Percentiles rank a stretch among this genome's conserved stretches.
These are phyloP conservation scores for Apostichopus parvimensis DNA, from an alignment of 35 echinoderm and acorn worm species.

Conservation along the genomic window DNA sequence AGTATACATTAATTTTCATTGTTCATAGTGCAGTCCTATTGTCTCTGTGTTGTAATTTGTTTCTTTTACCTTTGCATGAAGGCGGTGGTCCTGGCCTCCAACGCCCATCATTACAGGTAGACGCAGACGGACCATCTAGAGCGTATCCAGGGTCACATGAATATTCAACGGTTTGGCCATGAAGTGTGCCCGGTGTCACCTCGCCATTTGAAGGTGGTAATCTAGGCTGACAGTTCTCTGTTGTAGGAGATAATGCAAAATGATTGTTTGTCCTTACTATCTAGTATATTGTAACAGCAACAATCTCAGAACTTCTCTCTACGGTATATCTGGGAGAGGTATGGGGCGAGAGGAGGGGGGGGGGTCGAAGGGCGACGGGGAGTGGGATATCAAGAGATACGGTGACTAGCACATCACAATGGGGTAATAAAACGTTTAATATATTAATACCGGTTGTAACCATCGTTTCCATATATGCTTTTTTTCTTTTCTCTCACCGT, in stretches of 20 bases:
- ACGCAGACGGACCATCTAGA: not conserved
- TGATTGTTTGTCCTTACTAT: not conserved
- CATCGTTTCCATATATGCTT: no score
- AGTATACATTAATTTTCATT: no score
- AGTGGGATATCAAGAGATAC: no score
- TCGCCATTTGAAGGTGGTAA: not conserved
- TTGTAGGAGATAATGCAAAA: not conserved
- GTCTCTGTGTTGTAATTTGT: no score
- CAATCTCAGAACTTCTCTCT: no score
- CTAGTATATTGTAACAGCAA: not conserved
- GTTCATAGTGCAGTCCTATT: no score
- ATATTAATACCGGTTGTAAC: no score
- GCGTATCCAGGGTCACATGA: not conserved
- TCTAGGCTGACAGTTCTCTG: not conserved
- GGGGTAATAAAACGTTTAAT: no score
- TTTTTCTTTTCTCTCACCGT: no score
- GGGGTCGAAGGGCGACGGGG: no score
- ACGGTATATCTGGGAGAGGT: not conserved
- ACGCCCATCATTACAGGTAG: not conserved
- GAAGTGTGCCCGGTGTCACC: not conserved
- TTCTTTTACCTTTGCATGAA: not conserved
- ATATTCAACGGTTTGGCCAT: slow-evolving; percentile 1
- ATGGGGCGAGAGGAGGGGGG: not conserved
- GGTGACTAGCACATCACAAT: no score
- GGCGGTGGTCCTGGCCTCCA: not conserved